phyloP scores from a whole-genome alignment of 92 coral and sea anemone species.

The Phymanthus crucifer region DNA sequence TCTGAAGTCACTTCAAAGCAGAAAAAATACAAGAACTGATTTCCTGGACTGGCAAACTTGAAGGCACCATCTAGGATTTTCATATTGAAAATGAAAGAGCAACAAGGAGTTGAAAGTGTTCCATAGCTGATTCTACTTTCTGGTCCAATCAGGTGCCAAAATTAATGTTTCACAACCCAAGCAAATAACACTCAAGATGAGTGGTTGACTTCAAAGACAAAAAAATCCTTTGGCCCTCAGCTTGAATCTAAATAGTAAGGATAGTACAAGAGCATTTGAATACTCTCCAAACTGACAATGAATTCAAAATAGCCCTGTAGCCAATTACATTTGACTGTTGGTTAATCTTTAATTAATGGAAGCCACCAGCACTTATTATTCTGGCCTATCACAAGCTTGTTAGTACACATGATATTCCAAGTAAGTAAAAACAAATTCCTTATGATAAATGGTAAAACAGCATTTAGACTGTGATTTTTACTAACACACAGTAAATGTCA shows the following conservation, averaged over 20 bases:
- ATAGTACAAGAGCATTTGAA: slow-evolving; percentile 25
- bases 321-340: slow-evolving; percentile 55
- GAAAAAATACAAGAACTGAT: not conserved
- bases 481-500: not conserved
- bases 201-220: slow-evolving; percentile 35
- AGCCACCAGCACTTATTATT: slow-evolving; percentile 15
- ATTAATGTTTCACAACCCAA: not conserved
- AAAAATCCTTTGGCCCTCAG: not conserved
- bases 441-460: not conserved
- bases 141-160: slow-evolving; percentile 13
- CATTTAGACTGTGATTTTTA: not conserved
- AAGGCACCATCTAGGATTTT: not conserved
- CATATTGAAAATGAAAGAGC: slow-evolving; percentile 19
- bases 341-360: slow-evolving; percentile 60
- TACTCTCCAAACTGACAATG: slow-evolving; percentile 70
- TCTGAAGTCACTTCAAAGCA: not conserved
- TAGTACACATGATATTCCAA: not conserved
- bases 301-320: slow-evolving; percentile 61
- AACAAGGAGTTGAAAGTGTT: slow-evolving; percentile 15
- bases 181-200: slow-evolving; percentile 25
- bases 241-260: not conserved
- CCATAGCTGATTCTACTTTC: slow-evolving; percentile 1
- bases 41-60: not conserved
- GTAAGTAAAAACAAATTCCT: not conserved
- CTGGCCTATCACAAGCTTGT: not conserved